Evolutionary conservation across 2,797 vertebrate genomes (phyloP).

Genomic region (Sebastes minor): DNA sequence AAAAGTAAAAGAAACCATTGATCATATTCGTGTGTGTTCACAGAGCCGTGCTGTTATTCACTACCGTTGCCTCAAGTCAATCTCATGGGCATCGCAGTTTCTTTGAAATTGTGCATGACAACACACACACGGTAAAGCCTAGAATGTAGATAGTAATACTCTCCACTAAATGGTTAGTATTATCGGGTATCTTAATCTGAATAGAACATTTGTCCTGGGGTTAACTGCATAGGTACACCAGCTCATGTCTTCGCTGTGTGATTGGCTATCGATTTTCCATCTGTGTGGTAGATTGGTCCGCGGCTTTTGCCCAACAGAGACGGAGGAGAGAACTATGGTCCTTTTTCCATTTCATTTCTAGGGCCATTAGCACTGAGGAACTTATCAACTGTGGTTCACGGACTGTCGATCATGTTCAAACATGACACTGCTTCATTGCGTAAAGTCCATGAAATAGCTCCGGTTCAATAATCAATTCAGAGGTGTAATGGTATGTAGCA

Average conservation of each 20-base stretch:
- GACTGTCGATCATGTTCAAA: constrained; percentile 41
- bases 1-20: constrained; percentile 57
- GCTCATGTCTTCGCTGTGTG: constrained; percentile 48
- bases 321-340: constrained; percentile 19
- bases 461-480: constrained; percentile 37
- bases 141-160: background rate
- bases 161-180: background rate
- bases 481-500: constrained; percentile 11
- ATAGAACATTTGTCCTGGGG: constrained; percentile 53
- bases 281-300: constrained; percentile 45
- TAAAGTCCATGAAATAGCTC: constrained; percentile 9
- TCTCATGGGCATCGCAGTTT: constrained; percentile 17
- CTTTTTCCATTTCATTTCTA: constrained; percentile 44
- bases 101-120: constrained; percentile 24
- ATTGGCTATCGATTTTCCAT: constrained; percentile 78
- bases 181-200: constrained; percentile 17
- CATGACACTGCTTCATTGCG: constrained; percentile 19
- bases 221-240: constrained; percentile 52
- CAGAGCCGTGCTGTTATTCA: constrained; percentile 34
- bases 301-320: constrained; percentile 29
- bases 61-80: constrained; percentile 29
- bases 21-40: constrained; percentile 45
- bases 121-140: background rate
- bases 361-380: constrained; percentile 38
- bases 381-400: constrained; percentile 16